These are phyloP conservation scores for Hartigia nigra DNA, from an alignment of 2,888 invertebrate genomes.

Conservation along the genomic window DNA sequence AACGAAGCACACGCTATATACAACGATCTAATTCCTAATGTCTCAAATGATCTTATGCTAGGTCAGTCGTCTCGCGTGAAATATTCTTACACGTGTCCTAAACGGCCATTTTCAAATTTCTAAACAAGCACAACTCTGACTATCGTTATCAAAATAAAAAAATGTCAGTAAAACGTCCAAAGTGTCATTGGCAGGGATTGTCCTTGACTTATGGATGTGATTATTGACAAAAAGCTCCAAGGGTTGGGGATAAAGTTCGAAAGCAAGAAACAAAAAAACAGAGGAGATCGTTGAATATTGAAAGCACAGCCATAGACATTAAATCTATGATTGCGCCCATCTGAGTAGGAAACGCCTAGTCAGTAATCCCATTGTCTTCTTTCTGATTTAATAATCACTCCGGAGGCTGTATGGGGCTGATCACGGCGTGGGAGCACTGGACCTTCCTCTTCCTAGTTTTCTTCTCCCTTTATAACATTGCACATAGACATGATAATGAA, in stretches of 20 bases:
- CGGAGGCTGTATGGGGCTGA: neutral
- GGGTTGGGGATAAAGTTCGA: neutral
- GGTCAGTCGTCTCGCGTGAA: too few species aligned
- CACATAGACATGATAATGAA: neutral
- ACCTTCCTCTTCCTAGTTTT: neutral
- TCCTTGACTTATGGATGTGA: neutral
- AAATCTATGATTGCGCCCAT: conserved; percentile 4
- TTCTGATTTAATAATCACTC: conserved; percentile 15
- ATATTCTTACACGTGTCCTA: too few species aligned
- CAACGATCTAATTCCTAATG: too few species aligned
- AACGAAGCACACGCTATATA: too few species aligned
- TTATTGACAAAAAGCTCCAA: neutral
- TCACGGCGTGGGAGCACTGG: neutral
- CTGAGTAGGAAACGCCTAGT: conserved; percentile 22
- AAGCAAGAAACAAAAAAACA: neutral
- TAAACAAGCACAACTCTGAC: neutral
- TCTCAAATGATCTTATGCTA: too few species aligned
- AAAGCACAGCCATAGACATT: neutral
- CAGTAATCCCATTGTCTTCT: conserved; percentile 22
- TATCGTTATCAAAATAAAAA: neutral
- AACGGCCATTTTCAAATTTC: neutral
- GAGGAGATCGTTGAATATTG: neutral
- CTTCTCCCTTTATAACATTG: neutral
- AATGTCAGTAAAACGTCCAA: neutral
- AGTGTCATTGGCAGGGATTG: neutral